Percentiles rank a stretch among this genome's conserved stretches.
Conservation (phyloP, 2,888 invertebrate genomes). For the Liposcelis brunnea region DNA sequence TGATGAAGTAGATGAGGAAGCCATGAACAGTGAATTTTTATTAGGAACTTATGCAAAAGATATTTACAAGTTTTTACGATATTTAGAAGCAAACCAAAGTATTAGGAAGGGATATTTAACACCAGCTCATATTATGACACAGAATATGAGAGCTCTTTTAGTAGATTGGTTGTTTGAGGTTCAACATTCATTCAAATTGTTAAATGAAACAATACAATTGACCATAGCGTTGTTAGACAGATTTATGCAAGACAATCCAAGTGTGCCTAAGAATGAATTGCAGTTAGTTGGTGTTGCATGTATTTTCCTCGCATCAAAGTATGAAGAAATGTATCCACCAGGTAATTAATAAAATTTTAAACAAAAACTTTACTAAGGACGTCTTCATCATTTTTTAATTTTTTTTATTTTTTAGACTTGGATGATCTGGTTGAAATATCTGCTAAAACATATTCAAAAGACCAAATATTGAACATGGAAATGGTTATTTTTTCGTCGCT, state of each 20-base stretch:
- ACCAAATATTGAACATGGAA: constrained; percentile 72
- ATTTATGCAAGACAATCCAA: constrained; percentile 51
- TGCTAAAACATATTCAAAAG: constrained; percentile 65
- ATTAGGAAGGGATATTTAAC: constrained; percentile 38
- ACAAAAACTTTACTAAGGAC: no score
- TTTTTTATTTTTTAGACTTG: constrained; percentile 35
- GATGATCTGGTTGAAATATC: constrained; percentile 82
- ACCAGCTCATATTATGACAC: constrained; percentile 49
- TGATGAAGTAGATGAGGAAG: constrained; percentile 59
- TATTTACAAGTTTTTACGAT: constrained; percentile 67
- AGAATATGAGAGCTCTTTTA: constrained; percentile 75
- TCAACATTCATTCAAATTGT: constrained; percentile 65
- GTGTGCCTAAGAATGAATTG: constrained; percentile 48
- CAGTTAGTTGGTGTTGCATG: constrained; percentile 82
- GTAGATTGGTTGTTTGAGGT: constrained; percentile 92
- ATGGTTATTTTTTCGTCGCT: constrained; percentile 54
- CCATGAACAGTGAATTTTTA: constrained; percentile 55
- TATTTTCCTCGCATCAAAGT: constrained; percentile 82
- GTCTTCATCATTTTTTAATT: no score
- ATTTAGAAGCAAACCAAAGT: constrained; percentile 40
- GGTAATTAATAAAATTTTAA: no score
- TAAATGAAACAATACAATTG: constrained; percentile 78
- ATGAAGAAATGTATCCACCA: constrained; percentile 85
- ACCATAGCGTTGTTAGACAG: constrained; percentile 78
- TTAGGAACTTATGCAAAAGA: constrained; percentile 76